Evolutionary conservation across 2,113 vertebrate species (phyloP).

Genomic region (Chamaetylas fuelleborni): DNA sequence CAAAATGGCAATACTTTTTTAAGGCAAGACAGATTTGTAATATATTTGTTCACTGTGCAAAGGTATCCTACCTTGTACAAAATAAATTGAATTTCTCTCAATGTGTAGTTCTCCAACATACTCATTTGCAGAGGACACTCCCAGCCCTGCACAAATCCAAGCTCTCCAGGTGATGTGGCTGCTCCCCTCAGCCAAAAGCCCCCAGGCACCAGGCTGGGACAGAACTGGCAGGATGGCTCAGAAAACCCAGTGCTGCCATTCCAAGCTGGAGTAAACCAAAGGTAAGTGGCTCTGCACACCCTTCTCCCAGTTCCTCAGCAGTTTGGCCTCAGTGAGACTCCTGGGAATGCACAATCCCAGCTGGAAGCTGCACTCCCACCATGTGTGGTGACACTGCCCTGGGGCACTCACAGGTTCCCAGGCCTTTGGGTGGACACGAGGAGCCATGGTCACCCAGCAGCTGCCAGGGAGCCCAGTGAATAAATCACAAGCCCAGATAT

Average conservation of each 20-base stretch:
- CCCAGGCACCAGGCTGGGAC: neutral
- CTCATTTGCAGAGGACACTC: neutral
- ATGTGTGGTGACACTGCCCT: rapidly evolving
- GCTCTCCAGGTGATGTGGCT: neutral
- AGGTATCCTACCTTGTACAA: conserved; percentile 72
- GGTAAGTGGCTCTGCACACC: neutral
- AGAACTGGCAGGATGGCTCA: neutral
- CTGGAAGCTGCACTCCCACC: rapidly evolving
- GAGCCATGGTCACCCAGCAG: neutral
- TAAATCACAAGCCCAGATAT: neutral
- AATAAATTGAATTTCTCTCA: conserved; percentile 78
- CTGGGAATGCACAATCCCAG: neutral
- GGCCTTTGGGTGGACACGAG: neutral
- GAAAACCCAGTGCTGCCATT: neutral
- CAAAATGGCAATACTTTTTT: conserved; percentile 82
- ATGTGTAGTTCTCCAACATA: neutral
- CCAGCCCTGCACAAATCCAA: neutral
- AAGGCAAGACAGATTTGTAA: conserved; percentile 77
- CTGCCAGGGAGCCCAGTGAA: neutral
- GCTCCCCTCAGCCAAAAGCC: neutral
- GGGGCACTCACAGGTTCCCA: rapidly evolving
- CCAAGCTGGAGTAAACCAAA: neutral
- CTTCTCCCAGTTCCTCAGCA: neutral
- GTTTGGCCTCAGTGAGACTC: neutral
- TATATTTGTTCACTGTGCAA: conserved; percentile 76